Base-by-base conservation (phyloP, 2,888 invertebrate species). In the Kuschelorhynchus macadamiae region DNA sequence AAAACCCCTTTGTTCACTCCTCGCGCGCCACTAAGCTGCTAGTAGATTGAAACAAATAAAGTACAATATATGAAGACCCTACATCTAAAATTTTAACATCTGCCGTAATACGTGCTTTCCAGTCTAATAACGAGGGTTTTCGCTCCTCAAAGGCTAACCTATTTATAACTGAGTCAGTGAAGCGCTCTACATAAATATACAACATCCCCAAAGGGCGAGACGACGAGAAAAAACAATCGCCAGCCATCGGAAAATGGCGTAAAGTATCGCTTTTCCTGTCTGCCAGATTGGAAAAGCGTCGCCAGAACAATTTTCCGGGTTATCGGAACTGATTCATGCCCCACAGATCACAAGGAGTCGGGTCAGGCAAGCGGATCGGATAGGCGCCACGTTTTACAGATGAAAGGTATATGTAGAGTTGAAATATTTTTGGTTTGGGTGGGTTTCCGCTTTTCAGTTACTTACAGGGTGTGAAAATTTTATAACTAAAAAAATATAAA, bases 241-340 rank as follows among this genome's bases (percentile, higher is more conserved):
- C 59, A 55, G 47, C 64, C 59, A 64, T 39, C 44, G 53, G 64
- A 64, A 63, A 59, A 64, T 64, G 63, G 59, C 50, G 68, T 50
- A 68, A 68, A 68, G 55, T 63, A 68, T 68, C 63, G 68, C 68
- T 64, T 68, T 68, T 68, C 68, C 69, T 60, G 60, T 69, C 60
- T 64, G 69, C 41, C 69, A 69, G 69, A 64, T 60, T 60, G 69
- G 64, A 64, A 53, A 63, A 68, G 39, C 60, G 36, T 57, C 47
- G 52, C 59, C 53, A 25, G 62, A 60, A 69, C 56, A 69, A 69
- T 69, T 69, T 69, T 69, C 53, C 69, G 64, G 69, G 69, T 69
- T 69, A 64, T 64, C 64, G 63, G 61, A 59, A 69, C 55, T 47
- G 55, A 21, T 69, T 69, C 20, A 59, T 56, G 69, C 69, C n/a